These are phyloP conservation scores for Prunella fulvescens DNA, from an alignment of 2,113 vertebrate genomes.

Conservation along the genomic window DNA sequence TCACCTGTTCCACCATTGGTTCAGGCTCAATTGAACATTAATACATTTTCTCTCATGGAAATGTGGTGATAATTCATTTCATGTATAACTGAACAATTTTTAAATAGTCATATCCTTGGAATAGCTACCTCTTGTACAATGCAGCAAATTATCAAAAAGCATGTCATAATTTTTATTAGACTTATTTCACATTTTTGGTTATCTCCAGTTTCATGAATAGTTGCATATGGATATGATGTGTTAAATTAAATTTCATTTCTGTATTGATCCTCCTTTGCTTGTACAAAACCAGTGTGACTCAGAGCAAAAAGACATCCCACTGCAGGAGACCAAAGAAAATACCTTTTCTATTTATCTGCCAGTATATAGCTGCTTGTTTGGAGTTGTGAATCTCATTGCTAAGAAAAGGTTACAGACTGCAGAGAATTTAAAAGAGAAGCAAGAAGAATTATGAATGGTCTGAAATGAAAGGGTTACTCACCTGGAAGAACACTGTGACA, in stretches of 20 bases:
- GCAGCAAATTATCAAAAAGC: conserved; percentile 2
- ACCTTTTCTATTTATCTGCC: neutral
- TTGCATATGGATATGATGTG: neutral
- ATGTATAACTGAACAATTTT: conserved; percentile 63
- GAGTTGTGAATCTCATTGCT: neutral
- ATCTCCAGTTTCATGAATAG: neutral
- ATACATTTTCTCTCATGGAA: conserved; percentile 52
- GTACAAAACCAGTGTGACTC: neutral
- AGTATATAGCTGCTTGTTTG: neutral
- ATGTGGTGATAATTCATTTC: conserved; percentile 63
- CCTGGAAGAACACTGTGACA: neutral
- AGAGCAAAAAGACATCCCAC: neutral
- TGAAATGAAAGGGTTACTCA: neutral
- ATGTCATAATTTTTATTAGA: conserved; percentile 14
- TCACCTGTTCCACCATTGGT: conserved; percentile 62
- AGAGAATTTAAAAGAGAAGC: neutral
- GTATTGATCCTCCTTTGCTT: neutral
- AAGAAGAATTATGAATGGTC: neutral
- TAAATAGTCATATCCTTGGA: conserved; percentile 28
- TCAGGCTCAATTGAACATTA: conserved; percentile 66
- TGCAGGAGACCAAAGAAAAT: neutral
- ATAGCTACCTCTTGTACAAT: conserved; percentile 10
- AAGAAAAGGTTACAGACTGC: neutral
- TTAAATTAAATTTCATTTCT: neutral
- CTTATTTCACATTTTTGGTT: neutral